These are phyloP conservation scores for Standfussiana lucernea DNA, from an alignment of 2,888 invertebrate genomes.

Conservation along the genomic window DNA sequence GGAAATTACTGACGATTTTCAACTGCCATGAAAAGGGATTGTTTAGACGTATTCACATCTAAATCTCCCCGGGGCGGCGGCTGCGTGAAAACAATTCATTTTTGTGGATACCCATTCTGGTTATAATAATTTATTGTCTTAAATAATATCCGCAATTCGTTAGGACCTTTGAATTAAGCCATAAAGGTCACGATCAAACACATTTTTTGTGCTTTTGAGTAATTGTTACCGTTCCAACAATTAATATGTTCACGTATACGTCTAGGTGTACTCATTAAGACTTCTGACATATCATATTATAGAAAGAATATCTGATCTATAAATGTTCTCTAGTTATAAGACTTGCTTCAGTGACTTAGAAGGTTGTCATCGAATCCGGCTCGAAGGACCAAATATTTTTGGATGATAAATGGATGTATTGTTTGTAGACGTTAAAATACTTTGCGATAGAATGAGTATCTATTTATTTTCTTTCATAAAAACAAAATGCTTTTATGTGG, in stretches of 20 bases:
- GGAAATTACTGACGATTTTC: conserved; percentile 71
- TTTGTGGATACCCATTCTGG: conserved; percentile 44
- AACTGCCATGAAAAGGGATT: conserved; percentile 68
- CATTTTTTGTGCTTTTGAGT: conserved; percentile 17
- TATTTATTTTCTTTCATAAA: conserved; percentile 5
- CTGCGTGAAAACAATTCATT: conserved; percentile 58
- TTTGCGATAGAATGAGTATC: conserved; percentile 6
- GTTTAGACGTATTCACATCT: conserved; percentile 69
- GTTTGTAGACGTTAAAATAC: neutral
- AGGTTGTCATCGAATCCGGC: neutral
- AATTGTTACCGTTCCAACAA: neutral
- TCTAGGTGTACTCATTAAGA: neutral
- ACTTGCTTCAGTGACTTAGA: neutral
- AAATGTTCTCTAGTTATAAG: neutral
- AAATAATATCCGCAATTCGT: conserved; percentile 53
- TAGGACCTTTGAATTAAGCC: conserved; percentile 47
- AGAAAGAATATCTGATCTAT: neutral
- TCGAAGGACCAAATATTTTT: conserved; percentile 16
- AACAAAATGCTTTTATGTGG: conserved; percentile 10
- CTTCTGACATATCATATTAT: neutral
- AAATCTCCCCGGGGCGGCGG: conserved; percentile 62
- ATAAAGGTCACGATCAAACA: conserved; percentile 31
- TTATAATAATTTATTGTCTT: conserved; percentile 45
- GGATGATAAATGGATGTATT: neutral
- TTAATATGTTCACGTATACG: neutral